phyloP scores from a whole-genome alignment of 2,888 invertebrate genomes.

The Zhengitettix transpicula region DNA sequence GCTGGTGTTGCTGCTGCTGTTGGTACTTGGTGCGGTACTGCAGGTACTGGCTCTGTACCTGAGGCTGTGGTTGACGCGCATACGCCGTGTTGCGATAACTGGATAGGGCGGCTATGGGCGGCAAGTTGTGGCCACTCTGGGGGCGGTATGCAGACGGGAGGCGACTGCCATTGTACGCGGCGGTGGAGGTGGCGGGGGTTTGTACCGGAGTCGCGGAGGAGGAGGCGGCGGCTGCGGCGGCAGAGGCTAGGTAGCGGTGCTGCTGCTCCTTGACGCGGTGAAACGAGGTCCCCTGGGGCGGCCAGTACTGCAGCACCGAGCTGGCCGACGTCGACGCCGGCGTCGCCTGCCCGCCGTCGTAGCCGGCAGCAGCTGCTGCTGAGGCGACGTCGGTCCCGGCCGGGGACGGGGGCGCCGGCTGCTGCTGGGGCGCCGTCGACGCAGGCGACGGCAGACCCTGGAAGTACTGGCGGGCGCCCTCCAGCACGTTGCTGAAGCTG shows the following conservation, averaged over 20 bases:
- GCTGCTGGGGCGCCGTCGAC: constrained; percentile 23
- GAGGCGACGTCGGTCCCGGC: constrained; percentile 20
- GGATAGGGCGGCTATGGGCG: constrained; percentile 34
- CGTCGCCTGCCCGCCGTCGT: constrained; percentile 21
- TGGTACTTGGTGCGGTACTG: neutral
- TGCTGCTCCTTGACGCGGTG: no score
- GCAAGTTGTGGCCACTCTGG: constrained; percentile 27
- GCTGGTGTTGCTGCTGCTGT: constrained; percentile 9
- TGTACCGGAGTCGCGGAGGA: constrained; percentile 15
- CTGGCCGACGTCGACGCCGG: constrained; percentile 12
- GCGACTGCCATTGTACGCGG: constrained; percentile 9
- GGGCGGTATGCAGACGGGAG: neutral
- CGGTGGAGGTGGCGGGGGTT: constrained; percentile 15
- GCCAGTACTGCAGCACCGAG: constrained; percentile 13
- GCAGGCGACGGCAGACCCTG: constrained; percentile 53
- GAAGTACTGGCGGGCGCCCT: constrained; percentile 69
- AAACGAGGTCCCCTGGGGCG: constrained; percentile 11
- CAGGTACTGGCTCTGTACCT: no score
- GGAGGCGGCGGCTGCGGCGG: neutral
- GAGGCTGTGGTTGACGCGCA: no score
- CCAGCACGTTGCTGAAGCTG: constrained; percentile 62
- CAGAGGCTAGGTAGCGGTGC: neutral
- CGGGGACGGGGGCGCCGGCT: constrained; percentile 34
- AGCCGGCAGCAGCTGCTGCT: constrained; percentile 17
- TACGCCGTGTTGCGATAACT: constrained; percentile 14